Conservation (phyloP, 1,140 invertebrate genomes). For the Drosophila sp. region DNA sequence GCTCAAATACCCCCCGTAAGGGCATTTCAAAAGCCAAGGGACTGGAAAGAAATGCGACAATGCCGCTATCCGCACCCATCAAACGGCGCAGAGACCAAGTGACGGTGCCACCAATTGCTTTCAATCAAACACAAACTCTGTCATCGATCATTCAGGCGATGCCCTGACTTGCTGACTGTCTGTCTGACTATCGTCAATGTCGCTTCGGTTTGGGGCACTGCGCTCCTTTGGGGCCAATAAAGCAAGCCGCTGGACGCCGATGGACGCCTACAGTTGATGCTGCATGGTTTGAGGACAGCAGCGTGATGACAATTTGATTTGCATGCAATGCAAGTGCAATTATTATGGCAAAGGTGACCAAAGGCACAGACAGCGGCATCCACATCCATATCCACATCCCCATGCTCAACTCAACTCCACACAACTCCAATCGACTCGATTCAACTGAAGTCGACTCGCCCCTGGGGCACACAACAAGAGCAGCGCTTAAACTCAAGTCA, state of each 20-base stretch:
- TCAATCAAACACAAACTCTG: slow-evolving; percentile 82
- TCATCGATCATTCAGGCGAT: slow-evolving; percentile 76
- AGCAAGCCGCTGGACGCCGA: slow-evolving; percentile 64
- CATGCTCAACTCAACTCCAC: slow-evolving; percentile 8
- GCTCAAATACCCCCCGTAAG: neutral
- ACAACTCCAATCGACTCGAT: too few species aligned
- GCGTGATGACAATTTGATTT: slow-evolving; percentile 82
- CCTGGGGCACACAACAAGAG: slow-evolving; percentile 25
- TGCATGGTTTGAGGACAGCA: slow-evolving; percentile 44
- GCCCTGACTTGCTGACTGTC: slow-evolving; percentile 34
- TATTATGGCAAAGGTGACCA: slow-evolving; percentile 83
- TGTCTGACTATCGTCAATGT: slow-evolving; percentile 41
- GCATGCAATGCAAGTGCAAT: slow-evolving; percentile 83
- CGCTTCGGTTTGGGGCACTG: slow-evolving; percentile 17
- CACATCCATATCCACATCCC: neutral
- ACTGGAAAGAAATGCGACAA: slow-evolving; percentile 2
- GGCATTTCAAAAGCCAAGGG: neutral
- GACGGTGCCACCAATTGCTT: slow-evolving; percentile 82
- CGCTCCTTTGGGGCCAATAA: slow-evolving; percentile 74
- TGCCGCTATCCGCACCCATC: slow-evolving; percentile 59
- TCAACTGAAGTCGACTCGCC: slow-evolving; percentile 15
- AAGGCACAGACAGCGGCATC: slow-evolving; percentile 45
- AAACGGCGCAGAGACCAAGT: slow-evolving; percentile 62
- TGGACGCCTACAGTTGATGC: slow-evolving; percentile 28
- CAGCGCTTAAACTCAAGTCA: slow-evolving; percentile 13